These are phyloP conservation scores for Mus caroli DNA, from an alignment of 2,797 vertebrate species.

Conservation along the genomic window DNA sequence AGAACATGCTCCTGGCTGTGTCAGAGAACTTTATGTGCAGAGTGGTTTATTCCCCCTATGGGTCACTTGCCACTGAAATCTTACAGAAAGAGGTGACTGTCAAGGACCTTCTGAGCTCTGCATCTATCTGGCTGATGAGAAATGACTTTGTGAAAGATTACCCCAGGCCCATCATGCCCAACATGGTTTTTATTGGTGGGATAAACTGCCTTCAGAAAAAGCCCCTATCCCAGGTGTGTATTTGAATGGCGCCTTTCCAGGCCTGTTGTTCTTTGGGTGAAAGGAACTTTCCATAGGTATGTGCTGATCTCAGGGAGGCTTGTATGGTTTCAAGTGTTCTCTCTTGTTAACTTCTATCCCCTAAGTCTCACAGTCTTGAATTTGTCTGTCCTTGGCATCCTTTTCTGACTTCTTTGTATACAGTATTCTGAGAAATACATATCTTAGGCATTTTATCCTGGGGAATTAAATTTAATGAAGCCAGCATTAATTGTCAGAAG, in stretches of 20 bases:
- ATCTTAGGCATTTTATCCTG: not conserved
- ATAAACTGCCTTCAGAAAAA: slow-evolving; percentile 91
- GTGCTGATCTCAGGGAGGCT: too few species aligned
- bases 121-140: slow-evolving; percentile 88
- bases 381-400: not conserved
- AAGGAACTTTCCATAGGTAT: not conserved
- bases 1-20: slow-evolving; percentile 81
- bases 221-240: slow-evolving; percentile 89
- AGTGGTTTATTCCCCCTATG: slow-evolving; percentile 58
- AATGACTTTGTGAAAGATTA: slow-evolving; percentile 89
- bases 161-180: slow-evolving; percentile 92
- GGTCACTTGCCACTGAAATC: slow-evolving; percentile 78
- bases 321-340: not conserved
- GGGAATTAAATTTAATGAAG: not conserved
- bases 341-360: not conserved
- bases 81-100: slow-evolving; percentile 83
- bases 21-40: slow-evolving; percentile 80
- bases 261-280: not conserved
- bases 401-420: not conserved
- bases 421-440: not conserved
- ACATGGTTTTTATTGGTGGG: slow-evolving; percentile 90
- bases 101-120: slow-evolving; percentile 84
- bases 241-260: not conserved
- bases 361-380: not conserved
- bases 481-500: not conserved